Evolutionary conservation across 2,888 invertebrate genomes (phyloP).

Genomic region (Daptonema setosum): DNA sequence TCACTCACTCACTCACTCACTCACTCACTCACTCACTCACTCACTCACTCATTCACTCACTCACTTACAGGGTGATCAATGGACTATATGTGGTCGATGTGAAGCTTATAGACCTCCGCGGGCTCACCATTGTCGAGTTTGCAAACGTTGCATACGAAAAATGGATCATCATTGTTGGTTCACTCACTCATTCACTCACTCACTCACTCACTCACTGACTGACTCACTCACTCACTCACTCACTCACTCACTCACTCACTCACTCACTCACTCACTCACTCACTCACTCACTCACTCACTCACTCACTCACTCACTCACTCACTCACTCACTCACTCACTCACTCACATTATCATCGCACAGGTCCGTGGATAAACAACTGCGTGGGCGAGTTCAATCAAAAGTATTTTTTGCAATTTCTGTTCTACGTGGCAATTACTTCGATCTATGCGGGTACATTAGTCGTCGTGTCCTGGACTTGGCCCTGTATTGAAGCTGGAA

Average conservation of each 20-base stretch:
- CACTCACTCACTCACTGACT: too few relatives aligned
- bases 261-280: too few relatives aligned
- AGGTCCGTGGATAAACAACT: conserved; percentile 55
- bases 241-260: not conserved
- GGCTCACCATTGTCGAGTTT: conserved; percentile 68
- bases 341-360: too few relatives aligned
- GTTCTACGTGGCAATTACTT: not conserved
- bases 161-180: conserved; percentile 64
- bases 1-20: too few relatives aligned
- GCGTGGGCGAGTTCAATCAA: conserved; percentile 72
- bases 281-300: too few relatives aligned
- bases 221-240: not conserved
- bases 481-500: conserved; percentile 15
- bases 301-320: too few relatives aligned
- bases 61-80: conserved; percentile 16
- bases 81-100: conserved; percentile 56
- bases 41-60: too few relatives aligned
- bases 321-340: too few relatives aligned
- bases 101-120: conserved; percentile 53
- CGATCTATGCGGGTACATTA: conserved; percentile 10
- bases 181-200: too few relatives aligned
- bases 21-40: too few relatives aligned
- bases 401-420: conserved; percentile 68
- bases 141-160: conserved; percentile 52
- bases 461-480: conserved; percentile 19